Evolutionary conservation across 2,797 vertebrate genomes (phyloP).

Genomic region (Sebastes reedi): DNA sequence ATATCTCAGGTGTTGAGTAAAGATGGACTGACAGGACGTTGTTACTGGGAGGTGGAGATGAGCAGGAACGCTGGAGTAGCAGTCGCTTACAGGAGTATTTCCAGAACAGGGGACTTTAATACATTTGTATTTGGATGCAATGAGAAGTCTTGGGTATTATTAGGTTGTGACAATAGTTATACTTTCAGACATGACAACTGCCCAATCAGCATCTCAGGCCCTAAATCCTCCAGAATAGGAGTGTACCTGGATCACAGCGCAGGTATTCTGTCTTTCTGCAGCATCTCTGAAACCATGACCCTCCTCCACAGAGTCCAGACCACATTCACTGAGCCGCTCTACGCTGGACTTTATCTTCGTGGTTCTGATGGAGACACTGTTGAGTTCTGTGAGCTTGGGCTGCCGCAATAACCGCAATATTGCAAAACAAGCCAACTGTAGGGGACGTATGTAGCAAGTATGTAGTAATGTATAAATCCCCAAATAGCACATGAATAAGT

Average conservation of each 20-base stretch:
- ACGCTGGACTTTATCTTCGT: not conserved
- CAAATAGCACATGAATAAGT: no score
- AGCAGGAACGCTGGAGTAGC: not conserved
- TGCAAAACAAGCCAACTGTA: no score
- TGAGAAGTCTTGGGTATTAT: conserved; percentile 1
- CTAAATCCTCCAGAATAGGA: not conserved
- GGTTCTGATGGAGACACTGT: not conserved
- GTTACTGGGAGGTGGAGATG: conserved; percentile 16
- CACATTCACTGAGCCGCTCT: not conserved
- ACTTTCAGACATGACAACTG: accelerated
- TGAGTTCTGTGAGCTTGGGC: not conserved
- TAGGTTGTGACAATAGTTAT: accelerated
- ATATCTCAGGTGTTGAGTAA: not conserved
- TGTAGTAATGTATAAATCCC: not conserved
- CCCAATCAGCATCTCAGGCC: accelerated
- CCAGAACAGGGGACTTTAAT: not conserved
- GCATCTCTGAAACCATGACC: not conserved
- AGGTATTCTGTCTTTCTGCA: no score
- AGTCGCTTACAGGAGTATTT: not conserved
- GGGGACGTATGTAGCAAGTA: not conserved
- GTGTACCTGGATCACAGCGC: no score
- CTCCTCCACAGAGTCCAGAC: conserved; percentile 11
- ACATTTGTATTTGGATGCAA: not conserved
- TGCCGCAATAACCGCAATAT: no score
- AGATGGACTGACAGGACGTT: not conserved